Base-by-base conservation (phyloP, 2,888 invertebrate genomes). In the Saturnia pavonia region DNA sequence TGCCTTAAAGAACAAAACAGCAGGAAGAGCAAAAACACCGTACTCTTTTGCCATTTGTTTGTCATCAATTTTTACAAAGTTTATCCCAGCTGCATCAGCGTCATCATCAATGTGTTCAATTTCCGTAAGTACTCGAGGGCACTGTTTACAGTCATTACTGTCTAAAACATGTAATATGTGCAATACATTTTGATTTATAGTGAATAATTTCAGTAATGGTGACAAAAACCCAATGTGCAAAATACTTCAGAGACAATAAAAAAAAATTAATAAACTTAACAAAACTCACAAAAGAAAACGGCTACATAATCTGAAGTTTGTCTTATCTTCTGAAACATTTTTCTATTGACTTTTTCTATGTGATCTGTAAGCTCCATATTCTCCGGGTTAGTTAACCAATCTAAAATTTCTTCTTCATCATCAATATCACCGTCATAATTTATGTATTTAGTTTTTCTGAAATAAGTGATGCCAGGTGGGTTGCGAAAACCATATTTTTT, bases 41-140 rank as follows among this genome's bases (percentile, higher is more conserved):
- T 95, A 96, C 69, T 97, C 96, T 83, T 97, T 98, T 19, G 98
- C 97, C 95, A 98, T 95, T 79, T 96, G 95, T 78, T 96, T 96
- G 83, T 98, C 98, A 79, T 98, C 97, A 78, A 98, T 97, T 88
- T 98, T 98, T 4, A 98, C 97, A 80, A 98, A 98, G 85, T 98
- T 98, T 74, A 98, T 98, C 9, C 98, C 98, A 6, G 97, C 97
- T 25, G 96, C 95, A 84, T 98, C 98, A 0, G 98, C 98, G 78
- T 98, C 98, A 83, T 98, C 98, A 82, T 98, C 98, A 78, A 98
- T 98, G 87, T 98, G 98, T 84, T 98, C 98, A 76, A 98, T 97
- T 88, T 98, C 98, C 54, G 96, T 95, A 78, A 98, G 94, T 42
- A 98, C 98, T 85, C 97, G 95, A 78, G 97, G 97, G 87, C 98